Percentiles rank a stretch among this genome's conserved stretches.
These are phyloP conservation scores for Trinorchestia longiramus DNA, from an alignment of 1,140 invertebrate species.

Conservation along the genomic window DNA sequence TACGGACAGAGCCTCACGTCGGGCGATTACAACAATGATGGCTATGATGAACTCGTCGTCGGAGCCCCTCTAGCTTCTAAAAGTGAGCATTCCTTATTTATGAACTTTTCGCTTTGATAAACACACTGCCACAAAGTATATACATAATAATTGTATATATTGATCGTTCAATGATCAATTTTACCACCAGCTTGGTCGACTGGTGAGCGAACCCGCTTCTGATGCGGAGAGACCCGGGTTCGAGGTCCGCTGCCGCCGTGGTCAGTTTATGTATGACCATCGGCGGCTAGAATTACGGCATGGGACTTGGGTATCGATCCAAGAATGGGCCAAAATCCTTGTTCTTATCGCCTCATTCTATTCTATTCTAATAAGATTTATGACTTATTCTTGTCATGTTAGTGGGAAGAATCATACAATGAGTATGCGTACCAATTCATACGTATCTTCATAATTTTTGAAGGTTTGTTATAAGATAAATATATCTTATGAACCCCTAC, in stretches of 20 bases:
- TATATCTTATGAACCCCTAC: not conserved
- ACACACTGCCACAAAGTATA: no score
- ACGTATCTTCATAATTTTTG: not conserved
- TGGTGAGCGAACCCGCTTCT: no score
- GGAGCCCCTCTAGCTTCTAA: not conserved
- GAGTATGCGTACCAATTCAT: not conserved
- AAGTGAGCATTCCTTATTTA: not conserved
- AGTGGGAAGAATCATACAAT: not conserved
- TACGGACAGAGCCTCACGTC: not conserved
- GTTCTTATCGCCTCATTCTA: not conserved
- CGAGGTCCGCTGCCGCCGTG: no score
- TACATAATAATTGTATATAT: no score
- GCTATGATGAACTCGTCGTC: not conserved
- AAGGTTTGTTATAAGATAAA: not conserved
- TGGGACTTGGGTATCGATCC: no score
- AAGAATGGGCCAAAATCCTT: no score
- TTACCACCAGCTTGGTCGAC: no score
- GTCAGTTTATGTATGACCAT: no score
- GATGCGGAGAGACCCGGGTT: no score
- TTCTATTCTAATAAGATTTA: not conserved
- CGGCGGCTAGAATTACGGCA: no score
- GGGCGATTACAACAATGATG: not conserved
- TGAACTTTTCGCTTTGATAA: no score
- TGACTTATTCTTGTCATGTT: not conserved
- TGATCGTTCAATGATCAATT: no score